phyloP scores from a whole-genome alignment of 2,113 vertebrate genomes.

The Hystrix brachyura region DNA sequence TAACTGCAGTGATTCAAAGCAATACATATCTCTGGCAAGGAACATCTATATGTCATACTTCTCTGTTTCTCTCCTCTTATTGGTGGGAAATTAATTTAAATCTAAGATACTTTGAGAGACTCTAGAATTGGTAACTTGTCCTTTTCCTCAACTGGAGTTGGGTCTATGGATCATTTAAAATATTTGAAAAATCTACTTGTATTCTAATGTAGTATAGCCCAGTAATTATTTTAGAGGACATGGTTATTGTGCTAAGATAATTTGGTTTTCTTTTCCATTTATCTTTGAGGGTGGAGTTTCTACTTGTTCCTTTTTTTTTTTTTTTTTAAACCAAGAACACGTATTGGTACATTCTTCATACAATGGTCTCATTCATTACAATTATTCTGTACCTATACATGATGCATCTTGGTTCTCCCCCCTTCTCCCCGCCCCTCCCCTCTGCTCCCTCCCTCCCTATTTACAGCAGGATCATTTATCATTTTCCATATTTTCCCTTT shows the following conservation, averaged over 20 bases:
- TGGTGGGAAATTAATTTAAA: constrained; percentile 36
- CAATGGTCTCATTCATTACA: too few species aligned
- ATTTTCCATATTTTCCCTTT: too few species aligned
- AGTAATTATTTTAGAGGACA: constrained; percentile 29
- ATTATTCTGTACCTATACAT: too few species aligned
- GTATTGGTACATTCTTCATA: too few species aligned
- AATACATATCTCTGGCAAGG: neutral
- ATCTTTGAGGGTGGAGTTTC: neutral
- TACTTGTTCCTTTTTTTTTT: neutral
- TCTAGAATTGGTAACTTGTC: constrained; percentile 29
- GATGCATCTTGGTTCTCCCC: too few species aligned
- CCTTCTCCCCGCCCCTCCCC: too few species aligned
- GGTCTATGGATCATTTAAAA: constrained; percentile 46
- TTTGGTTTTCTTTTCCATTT: constrained; percentile 53
- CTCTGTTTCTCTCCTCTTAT: constrained; percentile 11
- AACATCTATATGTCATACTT: neutral
- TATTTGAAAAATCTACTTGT: constrained; percentile 24
- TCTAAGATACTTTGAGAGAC: neutral
- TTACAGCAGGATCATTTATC: too few species aligned
- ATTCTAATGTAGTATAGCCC: neutral
- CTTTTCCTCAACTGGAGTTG: neutral
- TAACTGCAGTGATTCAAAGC: neutral
- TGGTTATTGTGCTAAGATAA: constrained; percentile 42
- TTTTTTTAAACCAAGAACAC: too few species aligned
- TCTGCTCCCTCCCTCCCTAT: too few species aligned